These are phyloP conservation scores for Phocoena phocoena DNA, from an alignment of 2,113 vertebrate genomes.

Conservation along the genomic window DNA sequence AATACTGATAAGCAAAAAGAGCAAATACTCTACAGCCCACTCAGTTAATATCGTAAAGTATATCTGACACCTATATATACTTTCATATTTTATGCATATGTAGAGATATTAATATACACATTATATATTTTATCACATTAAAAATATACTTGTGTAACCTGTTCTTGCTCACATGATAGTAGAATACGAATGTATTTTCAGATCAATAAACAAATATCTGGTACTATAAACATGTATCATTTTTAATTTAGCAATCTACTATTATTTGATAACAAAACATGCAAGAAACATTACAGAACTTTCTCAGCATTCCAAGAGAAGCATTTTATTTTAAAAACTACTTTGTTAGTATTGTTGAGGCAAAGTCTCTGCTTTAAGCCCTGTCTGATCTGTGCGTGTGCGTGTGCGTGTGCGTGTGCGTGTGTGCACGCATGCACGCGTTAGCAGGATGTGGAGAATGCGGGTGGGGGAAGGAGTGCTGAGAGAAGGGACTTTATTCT, in stretches of 20 bases:
- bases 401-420: too few relatives aligned
- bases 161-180: not conserved
- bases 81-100: not conserved
- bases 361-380: not conserved
- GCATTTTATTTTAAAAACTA: not conserved
- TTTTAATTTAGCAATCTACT: not conserved
- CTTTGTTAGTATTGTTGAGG: not conserved
- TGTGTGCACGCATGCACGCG: rapidly evolving
- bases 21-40: not conserved
- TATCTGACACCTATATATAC: not conserved
- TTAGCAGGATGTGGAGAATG: not conserved
- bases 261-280: not conserved
- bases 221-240: not conserved
- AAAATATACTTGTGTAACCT: not conserved
- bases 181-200: not conserved
- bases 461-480: rapidly evolving
- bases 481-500: not conserved
- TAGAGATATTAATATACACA: not conserved
- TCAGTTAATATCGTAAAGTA: not conserved
- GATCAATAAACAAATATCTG: not conserved
- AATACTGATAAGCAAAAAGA: not conserved
- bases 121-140: not conserved
- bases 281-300: not conserved
- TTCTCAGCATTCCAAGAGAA: not conserved
- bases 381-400: not conserved